A percentile compares a stretch with the other conserved stretches of the same genome.
Evolutionary conservation across 2,888 invertebrate species (phyloP).

Genomic region (Cryptus viduatorius): DNA sequence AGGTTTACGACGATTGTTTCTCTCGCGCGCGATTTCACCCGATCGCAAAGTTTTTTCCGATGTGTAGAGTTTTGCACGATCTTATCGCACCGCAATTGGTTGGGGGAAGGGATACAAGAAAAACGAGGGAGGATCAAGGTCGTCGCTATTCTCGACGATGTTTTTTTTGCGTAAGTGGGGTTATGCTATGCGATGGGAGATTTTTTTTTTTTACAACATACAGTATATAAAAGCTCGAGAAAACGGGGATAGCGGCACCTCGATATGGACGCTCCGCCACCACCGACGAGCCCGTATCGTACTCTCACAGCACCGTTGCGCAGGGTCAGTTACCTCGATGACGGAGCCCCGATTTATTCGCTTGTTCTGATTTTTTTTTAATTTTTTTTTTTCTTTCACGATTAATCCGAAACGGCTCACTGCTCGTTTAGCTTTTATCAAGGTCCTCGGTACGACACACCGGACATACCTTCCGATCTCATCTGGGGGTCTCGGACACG

Average conservation of each 20-base stretch:
- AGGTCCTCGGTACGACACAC: slow-evolving; percentile 15
- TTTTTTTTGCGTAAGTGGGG: not conserved
- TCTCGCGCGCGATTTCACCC: not conserved
- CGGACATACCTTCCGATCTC: slow-evolving; percentile 30
- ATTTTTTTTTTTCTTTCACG: slow-evolving; percentile 16
- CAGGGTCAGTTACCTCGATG: slow-evolving; percentile 82
- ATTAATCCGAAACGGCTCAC: not conserved
- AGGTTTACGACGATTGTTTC: not conserved
- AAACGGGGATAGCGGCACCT: slow-evolving; percentile 24
- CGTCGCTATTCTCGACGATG: slow-evolving; percentile 10
- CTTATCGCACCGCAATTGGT: slow-evolving; percentile 37
- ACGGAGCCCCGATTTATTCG: slow-evolving; percentile 57
- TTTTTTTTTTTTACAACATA: not conserved
- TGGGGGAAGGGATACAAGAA: not conserved
- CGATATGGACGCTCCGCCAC: slow-evolving; percentile 58
- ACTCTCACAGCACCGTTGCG: slow-evolving; percentile 79
- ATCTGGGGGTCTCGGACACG: slow-evolving; percentile 14
- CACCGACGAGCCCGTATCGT: slow-evolving; percentile 57
- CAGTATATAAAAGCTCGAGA: slow-evolving; percentile 11
- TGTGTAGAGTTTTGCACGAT: not conserved
- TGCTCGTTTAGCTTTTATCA: not conserved
- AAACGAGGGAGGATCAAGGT: not conserved
- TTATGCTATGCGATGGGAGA: not conserved
- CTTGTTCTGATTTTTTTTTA: slow-evolving; percentile 4
- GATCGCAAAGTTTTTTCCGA: not conserved